Conservation (phyloP, 2,113 vertebrate genomes). For the Coturnix japonica region DNA sequence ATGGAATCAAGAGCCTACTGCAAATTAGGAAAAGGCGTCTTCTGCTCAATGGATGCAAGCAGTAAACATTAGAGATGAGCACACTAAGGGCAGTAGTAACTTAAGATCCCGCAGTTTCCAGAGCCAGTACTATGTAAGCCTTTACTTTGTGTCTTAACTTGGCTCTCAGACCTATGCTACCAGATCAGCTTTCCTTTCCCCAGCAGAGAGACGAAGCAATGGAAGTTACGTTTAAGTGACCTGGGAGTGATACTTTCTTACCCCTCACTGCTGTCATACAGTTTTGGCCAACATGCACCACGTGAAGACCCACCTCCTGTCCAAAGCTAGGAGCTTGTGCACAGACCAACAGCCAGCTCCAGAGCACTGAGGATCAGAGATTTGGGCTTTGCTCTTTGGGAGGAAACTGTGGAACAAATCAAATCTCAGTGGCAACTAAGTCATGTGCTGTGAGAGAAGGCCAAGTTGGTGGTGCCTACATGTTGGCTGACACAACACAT, state of each 20-base stretch:
- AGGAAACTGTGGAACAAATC: background rate
- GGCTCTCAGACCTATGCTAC: background rate
- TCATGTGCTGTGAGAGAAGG: background rate
- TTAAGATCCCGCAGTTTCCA: background rate
- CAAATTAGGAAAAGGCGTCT: background rate
- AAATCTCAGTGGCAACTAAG: background rate
- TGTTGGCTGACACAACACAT: background rate
- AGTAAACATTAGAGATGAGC: background rate
- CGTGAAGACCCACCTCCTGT: background rate
- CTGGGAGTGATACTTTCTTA: background rate
- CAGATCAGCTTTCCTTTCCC: background rate
- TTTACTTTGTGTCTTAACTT: background rate
- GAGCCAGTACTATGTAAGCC: rapidly evolving
- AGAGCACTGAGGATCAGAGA: background rate
- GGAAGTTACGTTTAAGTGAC: background rate
- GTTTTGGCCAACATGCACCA: background rate
- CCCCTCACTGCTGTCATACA: background rate
- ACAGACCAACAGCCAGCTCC: background rate
- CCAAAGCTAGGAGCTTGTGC: rapidly evolving
- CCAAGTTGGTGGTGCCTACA: background rate
- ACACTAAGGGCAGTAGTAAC: background rate
- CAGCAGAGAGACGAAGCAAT: background rate
- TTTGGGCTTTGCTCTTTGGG: background rate
- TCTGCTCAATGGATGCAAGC: background rate
- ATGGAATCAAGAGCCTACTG: background rate